Evolutionary conservation across 1,140 invertebrate genomes (phyloP).

Genomic region (Drosophila lowei): DNA sequence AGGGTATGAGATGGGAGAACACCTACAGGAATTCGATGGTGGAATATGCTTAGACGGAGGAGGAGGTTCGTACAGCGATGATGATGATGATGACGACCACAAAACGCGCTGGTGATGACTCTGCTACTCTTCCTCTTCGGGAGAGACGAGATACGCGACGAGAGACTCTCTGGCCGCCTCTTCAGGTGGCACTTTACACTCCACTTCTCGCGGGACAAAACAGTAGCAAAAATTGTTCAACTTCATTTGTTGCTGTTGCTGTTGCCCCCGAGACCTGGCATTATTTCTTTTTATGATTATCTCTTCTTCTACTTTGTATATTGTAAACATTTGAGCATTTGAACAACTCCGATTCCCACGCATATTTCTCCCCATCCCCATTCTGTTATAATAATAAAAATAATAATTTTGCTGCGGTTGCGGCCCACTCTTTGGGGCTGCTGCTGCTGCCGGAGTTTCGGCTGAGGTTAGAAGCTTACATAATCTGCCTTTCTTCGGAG

Average conservation of each 20-base stretch:
- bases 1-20: conserved; percentile 1
- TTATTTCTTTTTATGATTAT: conserved; percentile 37
- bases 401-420: conserved; percentile 56
- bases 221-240: conserved; percentile 73
- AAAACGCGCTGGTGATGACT: conserved; percentile 66
- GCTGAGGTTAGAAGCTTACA: conserved; percentile 46
- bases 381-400: conserved; percentile 60
- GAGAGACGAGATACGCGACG: no score
- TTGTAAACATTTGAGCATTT: conserved; percentile 60
- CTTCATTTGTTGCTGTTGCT: conserved; percentile 60
- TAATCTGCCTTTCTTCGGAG: conserved; percentile 12
- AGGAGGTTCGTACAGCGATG: no score
- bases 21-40: conserved; percentile 22
- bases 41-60: conserved; percentile 20
- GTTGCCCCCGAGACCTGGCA: conserved; percentile 23
- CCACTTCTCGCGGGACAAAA: conserved; percentile 44
- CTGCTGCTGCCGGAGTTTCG: conserved; percentile 36
- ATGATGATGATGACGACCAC: conserved; percentile 52
- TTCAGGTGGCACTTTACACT: conserved; percentile 56
- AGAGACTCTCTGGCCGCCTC: conserved; percentile 15
- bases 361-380: conserved; percentile 50
- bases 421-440: conserved; percentile 25
- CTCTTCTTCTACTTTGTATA: conserved; percentile 40
- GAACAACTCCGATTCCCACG: conserved; percentile 70
- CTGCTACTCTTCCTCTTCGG: conserved; percentile 32